phyloP scores from a whole-genome alignment of 2,113 vertebrate species.

The Hypanus sabinus region DNA sequence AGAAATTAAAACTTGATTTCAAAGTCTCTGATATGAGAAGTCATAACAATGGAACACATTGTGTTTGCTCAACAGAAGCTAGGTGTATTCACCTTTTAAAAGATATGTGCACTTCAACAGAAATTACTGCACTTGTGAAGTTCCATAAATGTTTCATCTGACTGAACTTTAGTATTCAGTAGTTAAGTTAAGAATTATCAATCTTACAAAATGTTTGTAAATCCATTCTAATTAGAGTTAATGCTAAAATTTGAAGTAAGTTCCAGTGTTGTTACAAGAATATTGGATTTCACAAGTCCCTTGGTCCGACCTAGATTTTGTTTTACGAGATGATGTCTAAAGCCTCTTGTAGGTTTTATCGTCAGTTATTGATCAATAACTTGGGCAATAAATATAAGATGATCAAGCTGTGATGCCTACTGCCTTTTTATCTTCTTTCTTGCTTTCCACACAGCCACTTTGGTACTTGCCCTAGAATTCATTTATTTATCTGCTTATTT shows the following conservation, averaged over 20 bases:
- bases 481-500: neutral
- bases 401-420: constrained; percentile 22
- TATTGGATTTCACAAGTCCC: neutral
- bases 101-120: neutral
- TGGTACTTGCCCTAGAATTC: neutral
- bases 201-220: neutral
- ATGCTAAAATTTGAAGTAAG: neutral
- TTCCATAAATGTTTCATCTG: neutral
- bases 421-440: neutral
- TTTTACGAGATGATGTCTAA: neutral
- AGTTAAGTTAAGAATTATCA: neutral
- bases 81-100: neutral
- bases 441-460: constrained; percentile 9
- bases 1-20: neutral
- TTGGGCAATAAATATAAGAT: constrained; percentile 30
- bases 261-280: neutral
- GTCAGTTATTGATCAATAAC: constrained; percentile 33
- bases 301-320: neutral
- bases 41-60: neutral
- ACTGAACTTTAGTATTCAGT: neutral
- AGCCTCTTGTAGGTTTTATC: neutral
- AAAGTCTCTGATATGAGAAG: neutral
- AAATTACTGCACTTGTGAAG: neutral
- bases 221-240: neutral
- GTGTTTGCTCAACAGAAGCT: neutral